Conservation (phyloP, 1,140 invertebrate genomes). For the Copidosoma floridanum region DNA sequence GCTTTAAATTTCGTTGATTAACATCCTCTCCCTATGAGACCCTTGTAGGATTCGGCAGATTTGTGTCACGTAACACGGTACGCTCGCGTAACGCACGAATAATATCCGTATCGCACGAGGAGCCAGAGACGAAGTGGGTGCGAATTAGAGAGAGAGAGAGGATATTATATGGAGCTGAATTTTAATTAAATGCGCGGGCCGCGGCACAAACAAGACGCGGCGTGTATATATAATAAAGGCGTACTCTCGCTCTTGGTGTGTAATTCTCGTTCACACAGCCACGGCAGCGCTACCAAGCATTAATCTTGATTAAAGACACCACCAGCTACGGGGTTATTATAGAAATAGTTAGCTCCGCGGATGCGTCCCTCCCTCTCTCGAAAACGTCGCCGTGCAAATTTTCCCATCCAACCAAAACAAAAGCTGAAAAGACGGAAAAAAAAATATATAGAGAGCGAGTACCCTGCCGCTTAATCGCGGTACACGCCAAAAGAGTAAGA, state of each 20-base stretch:
- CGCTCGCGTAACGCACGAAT: background rate
- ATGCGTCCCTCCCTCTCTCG: too few species aligned
- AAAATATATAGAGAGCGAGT: too few species aligned
- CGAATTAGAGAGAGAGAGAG: background rate
- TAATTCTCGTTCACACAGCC: too few species aligned
- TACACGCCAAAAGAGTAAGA: too few species aligned
- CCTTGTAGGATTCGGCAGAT: too few species aligned
- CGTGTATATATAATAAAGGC: too few species aligned
- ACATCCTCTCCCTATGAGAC: background rate
- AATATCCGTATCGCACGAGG: too few species aligned
- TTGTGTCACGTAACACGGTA: background rate
- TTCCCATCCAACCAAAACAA: too few species aligned
- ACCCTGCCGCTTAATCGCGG: too few species aligned
- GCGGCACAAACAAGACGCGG: background rate
- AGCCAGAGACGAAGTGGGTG: background rate
- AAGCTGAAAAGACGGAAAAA: too few species aligned
- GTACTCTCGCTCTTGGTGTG: background rate
- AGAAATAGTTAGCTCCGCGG: too few species aligned
- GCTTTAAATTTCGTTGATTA: background rate
- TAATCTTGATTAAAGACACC: constrained; percentile 16
- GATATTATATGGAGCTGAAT: constrained; percentile 2
- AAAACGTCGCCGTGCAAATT: too few species aligned
- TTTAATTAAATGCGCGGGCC: constrained; percentile 15
- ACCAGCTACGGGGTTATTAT: background rate
- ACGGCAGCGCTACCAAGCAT: background rate